A percentile compares a stretch with the other conserved stretches of the same genome.
These are phyloP conservation scores for Delichon dasypus DNA, from an alignment of 2,797 vertebrate species.

Conservation along the genomic window DNA sequence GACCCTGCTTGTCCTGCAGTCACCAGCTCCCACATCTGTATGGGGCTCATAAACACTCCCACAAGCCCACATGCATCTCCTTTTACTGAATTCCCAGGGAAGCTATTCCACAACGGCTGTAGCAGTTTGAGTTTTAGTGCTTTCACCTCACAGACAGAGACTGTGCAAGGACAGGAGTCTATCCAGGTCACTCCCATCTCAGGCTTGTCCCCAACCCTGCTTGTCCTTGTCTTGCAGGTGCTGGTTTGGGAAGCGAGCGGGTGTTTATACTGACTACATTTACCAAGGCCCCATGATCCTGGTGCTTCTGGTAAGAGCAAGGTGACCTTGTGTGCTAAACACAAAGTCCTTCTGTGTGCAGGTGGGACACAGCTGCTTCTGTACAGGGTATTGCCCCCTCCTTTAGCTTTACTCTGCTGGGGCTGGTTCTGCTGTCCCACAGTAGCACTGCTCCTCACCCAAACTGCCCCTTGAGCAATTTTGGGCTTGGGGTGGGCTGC, in stretches of 20 bases:
- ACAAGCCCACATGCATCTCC: rapidly evolving
- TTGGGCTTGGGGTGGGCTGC: background rate
- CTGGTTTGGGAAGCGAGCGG: constrained; percentile 92
- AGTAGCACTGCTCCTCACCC: background rate
- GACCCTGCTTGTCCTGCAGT: background rate
- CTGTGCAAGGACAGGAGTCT: background rate
- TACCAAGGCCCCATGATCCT: constrained; percentile 96
- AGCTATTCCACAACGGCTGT: background rate
- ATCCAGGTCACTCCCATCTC: background rate
- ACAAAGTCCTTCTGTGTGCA: background rate
- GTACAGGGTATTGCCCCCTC: background rate
- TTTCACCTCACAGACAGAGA: background rate
- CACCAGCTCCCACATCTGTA: background rate
- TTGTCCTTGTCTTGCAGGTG: constrained; percentile 79
- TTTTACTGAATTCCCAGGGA: rapidly evolving
- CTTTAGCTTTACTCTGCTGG: background rate
- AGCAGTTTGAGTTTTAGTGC: background rate
- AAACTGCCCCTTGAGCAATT: background rate
- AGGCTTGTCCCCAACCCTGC: background rate
- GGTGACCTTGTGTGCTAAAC: background rate
- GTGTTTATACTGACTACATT: constrained; percentile 93
- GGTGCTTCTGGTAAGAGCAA: constrained; percentile 87
- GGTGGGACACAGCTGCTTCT: background rate
- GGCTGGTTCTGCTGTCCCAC: background rate
- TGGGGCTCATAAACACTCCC: background rate